A percentile compares a stretch with the other conserved stretches of the same genome.
Evolutionary conservation across 2,797 vertebrate species (phyloP).

Genomic region (Cryptoblepharus egeriae): DNA sequence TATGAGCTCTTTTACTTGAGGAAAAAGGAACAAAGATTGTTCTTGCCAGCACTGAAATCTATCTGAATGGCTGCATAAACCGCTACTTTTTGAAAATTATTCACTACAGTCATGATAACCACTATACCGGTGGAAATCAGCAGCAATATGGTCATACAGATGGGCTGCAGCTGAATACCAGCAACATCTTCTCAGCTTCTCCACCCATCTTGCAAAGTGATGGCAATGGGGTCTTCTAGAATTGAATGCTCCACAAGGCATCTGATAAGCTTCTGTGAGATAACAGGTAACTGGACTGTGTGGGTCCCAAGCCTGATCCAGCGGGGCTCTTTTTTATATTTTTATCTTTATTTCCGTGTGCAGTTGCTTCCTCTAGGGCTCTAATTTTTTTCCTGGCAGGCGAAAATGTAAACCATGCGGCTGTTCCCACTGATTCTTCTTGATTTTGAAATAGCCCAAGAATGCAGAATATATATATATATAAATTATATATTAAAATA

Average conservation of each 20-base stretch:
- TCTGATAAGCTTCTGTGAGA: too few relatives aligned
- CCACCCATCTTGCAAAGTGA: background rate
- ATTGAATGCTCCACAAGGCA: too few relatives aligned
- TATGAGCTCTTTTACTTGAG: constrained; percentile 6
- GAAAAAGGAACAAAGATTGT: constrained; percentile 22
- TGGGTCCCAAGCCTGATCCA: too few relatives aligned
- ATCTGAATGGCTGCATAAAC: constrained; percentile 15
- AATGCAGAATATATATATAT: too few relatives aligned
- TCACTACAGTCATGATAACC: background rate
- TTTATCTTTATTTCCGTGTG: background rate
- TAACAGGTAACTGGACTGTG: too few relatives aligned
- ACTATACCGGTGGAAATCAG: background rate
- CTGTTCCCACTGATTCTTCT: background rate
- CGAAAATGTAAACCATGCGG: background rate
- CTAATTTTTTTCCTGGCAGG: background rate
- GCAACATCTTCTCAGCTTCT: background rate
- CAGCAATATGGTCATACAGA: background rate
- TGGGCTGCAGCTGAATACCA: background rate
- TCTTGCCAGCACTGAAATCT: constrained; percentile 1
- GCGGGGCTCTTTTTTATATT: too few relatives aligned
- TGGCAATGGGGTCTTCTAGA: too few relatives aligned
- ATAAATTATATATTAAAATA: too few relatives aligned
- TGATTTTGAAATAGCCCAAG: background rate
- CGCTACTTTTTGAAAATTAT: background rate
- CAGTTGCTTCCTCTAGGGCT: background rate